Percentiles rank a stretch among this genome's conserved stretches.
These are phyloP conservation scores for Ariopsis seemanni DNA, from an alignment of 2,113 vertebrate species.

Conservation along the genomic window DNA sequence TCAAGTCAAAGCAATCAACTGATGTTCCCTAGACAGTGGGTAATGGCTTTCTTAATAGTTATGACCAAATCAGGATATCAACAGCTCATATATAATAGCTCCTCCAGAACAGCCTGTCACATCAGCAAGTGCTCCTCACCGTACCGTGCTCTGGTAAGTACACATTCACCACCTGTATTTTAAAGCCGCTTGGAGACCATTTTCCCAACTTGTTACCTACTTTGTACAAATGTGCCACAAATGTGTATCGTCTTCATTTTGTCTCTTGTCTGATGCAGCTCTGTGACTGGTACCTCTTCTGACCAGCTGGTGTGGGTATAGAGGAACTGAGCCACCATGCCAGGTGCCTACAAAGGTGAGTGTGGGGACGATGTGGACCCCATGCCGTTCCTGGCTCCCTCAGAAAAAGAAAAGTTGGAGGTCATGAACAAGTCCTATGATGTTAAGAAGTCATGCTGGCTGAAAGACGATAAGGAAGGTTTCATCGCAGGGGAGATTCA, in stretches of 20 bases:
- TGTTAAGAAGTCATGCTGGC: conserved; percentile 76
- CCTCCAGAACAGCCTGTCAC: background rate
- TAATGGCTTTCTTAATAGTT: conserved; percentile 11
- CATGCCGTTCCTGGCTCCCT: conserved; percentile 72
- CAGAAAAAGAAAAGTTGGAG: conserved; percentile 75
- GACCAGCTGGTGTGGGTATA: conserved; percentile 25
- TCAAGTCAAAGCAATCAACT: conserved; percentile 5
- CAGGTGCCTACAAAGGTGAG: conserved; percentile 71
- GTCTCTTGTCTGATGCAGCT: background rate
- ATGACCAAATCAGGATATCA: background rate
- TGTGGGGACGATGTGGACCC: conserved; percentile 71
- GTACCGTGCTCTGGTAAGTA: background rate
- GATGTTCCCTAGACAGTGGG: background rate
- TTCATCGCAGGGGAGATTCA: conserved; percentile 71
- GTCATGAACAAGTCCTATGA: conserved; percentile 75
- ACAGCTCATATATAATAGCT: background rate
- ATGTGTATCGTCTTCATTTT: background rate
- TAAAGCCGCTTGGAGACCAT: background rate
- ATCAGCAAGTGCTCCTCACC: background rate
- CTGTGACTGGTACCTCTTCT: background rate
- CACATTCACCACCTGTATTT: background rate
- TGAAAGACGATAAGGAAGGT: conserved; percentile 73
- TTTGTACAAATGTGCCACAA: background rate
- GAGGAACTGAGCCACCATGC: conserved; percentile 62
- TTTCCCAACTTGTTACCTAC: background rate